Evolutionary conservation across 2,113 vertebrate species (phyloP).

Genomic region (Opisthocomus hoazin): DNA sequence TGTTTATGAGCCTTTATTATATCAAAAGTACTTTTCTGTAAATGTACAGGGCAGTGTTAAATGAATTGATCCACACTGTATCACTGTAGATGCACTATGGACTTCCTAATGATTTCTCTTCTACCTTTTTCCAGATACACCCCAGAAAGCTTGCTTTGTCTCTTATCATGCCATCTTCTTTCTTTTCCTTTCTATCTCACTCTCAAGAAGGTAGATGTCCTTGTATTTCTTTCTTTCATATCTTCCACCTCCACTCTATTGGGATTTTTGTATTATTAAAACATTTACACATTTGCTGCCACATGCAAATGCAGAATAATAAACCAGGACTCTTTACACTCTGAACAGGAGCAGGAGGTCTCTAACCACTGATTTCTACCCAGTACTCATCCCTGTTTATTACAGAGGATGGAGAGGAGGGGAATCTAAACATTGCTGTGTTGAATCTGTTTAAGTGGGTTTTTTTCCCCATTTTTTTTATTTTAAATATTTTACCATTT

Average conservation of each 20-base stretch:
- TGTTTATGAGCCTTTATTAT: slow-evolving; percentile 98
- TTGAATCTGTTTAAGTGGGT: not conserved
- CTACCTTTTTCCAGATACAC: slow-evolving; percentile 63
- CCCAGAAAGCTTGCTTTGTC: slow-evolving; percentile 58
- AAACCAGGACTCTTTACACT: slow-evolving; percentile 30
- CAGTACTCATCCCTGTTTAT: not conserved
- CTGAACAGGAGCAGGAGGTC: slow-evolving; percentile 17
- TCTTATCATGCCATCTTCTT: slow-evolving; percentile 30
- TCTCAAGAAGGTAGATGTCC: slow-evolving; percentile 49
- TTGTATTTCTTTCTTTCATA: slow-evolving; percentile 50
- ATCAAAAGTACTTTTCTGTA: slow-evolving; percentile 96
- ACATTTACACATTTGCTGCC: slow-evolving; percentile 54
- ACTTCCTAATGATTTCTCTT: slow-evolving; percentile 86
- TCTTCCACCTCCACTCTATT: slow-evolving; percentile 23
- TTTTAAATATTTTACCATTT: not conserved
- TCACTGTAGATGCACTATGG: slow-evolving; percentile 74
- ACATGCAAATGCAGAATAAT: slow-evolving; percentile 42
- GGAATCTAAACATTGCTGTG: not conserved
- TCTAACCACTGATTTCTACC: slow-evolving; percentile 40
- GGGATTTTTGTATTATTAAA: slow-evolving; percentile 63
- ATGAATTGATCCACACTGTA: slow-evolving; percentile 96
- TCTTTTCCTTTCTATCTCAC: slow-evolving; percentile 9
- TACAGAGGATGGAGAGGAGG: not conserved
- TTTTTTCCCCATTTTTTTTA: not conserved
- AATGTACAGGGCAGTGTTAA: slow-evolving; percentile 96